phyloP scores from a whole-genome alignment of 2,888 invertebrate genomes.

The Ormyrus labotus region DNA sequence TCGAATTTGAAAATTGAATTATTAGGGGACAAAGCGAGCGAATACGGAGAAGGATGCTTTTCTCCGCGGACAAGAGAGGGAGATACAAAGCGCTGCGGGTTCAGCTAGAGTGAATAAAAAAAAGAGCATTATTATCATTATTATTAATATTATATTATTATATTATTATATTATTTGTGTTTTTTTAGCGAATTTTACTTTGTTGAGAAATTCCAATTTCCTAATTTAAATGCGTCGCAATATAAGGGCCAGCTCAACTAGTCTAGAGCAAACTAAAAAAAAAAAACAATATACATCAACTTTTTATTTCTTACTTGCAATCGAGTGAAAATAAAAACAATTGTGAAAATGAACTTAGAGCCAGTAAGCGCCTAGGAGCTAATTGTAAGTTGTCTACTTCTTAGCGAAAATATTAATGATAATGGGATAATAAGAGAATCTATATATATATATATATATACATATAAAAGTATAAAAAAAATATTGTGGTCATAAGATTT shows the following conservation, averaged over 20 bases:
- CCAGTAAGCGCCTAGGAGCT: constrained; percentile 68
- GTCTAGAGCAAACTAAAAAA: constrained; percentile 71
- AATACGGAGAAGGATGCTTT: not conserved
- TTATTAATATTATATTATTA: constrained; percentile 57
- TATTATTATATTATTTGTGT: constrained; percentile 58
- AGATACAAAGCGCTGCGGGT: constrained; percentile 66
- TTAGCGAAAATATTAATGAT: constrained; percentile 56
- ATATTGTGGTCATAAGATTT: constrained; percentile 46
- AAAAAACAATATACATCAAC: constrained; percentile 23
- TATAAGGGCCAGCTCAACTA: constrained; percentile 74
- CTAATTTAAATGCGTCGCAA: constrained; percentile 64
- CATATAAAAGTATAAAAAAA: constrained; percentile 60
- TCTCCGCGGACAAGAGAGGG: not conserved
- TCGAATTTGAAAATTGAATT: no score
- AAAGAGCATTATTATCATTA: constrained; percentile 60
- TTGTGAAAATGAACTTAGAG: constrained; percentile 69
- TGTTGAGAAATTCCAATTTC: constrained; percentile 65
- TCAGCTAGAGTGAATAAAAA: constrained; percentile 60
- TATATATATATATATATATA: constrained; percentile 54
- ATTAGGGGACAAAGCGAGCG: no score
- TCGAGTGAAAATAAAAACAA: constrained; percentile 59
- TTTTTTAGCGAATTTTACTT: constrained; percentile 68
- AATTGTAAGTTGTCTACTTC: constrained; percentile 54
- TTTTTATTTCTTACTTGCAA: constrained; percentile 51
- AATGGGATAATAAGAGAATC: constrained; percentile 50